Percentiles rank a stretch among this genome's conserved stretches.
phyloP scores from a whole-genome alignment of 1,140 invertebrate species.

The Drosophila sturtevanti region DNA sequence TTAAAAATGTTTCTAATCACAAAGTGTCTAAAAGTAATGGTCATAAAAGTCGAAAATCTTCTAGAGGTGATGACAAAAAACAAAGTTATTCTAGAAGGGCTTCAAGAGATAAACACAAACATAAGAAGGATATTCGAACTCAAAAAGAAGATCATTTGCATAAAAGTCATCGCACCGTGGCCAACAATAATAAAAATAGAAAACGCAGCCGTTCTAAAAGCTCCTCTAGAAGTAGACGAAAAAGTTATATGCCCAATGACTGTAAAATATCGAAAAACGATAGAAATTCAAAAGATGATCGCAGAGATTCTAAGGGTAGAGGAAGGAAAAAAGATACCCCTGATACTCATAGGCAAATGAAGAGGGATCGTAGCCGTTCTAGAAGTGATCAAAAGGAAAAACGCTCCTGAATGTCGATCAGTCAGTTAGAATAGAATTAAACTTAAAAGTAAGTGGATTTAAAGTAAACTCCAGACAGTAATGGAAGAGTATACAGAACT shows the following conservation, averaged over 20 bases:
- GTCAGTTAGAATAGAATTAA: too few species aligned
- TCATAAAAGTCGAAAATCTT: background rate
- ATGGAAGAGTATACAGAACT: background rate
- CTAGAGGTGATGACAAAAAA: background rate
- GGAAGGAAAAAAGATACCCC: background rate
- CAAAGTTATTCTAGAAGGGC: background rate
- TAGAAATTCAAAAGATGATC: background rate
- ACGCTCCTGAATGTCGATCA: too few species aligned
- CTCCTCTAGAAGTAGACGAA: background rate
- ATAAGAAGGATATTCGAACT: too few species aligned
- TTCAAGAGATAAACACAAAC: background rate
- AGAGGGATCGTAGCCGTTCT: background rate
- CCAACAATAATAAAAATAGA: background rate
- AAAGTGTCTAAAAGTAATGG: background rate
- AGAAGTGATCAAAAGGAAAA: background rate
- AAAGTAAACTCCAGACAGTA: background rate
- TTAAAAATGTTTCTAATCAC: background rate
- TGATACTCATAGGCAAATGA: background rate
- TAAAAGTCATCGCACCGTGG: background rate
- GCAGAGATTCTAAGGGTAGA: background rate
- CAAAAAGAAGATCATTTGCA: background rate
- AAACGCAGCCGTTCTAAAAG: background rate
- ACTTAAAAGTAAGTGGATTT: too few species aligned
- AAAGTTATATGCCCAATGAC: background rate
- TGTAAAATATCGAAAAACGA: background rate